These are phyloP conservation scores for Lepas anatifera DNA, from an alignment of 2,888 invertebrate species.

Conservation along the genomic window DNA sequence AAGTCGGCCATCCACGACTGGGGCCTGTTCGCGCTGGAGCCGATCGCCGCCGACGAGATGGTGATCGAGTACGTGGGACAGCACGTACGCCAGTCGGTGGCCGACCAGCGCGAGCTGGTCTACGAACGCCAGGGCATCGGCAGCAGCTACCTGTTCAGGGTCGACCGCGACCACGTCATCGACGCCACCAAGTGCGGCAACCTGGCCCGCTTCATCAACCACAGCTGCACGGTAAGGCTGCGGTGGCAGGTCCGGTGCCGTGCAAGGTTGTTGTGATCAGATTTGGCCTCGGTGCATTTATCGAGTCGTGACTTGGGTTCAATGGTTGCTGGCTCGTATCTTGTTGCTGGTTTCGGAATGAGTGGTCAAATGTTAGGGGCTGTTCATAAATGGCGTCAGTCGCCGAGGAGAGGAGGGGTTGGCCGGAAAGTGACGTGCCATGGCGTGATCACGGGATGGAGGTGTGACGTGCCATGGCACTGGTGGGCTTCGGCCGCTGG, in stretches of 20 bases:
- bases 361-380: too few relatives aligned
- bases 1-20: slow-evolving; percentile 98
- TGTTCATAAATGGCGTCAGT: too few relatives aligned
- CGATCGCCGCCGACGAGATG: slow-evolving; percentile 99
- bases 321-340: too few relatives aligned
- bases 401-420: neutral
- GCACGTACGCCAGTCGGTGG: slow-evolving; percentile 81
- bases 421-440: too few relatives aligned
- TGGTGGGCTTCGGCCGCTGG: too few relatives aligned
- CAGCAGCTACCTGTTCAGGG: slow-evolving; percentile 93
- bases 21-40: slow-evolving; percentile 97
- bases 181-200: slow-evolving; percentile 99
- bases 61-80: slow-evolving; percentile 99
- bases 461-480: too few relatives aligned
- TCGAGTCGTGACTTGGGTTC: too few relatives aligned
- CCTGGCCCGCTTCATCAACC: slow-evolving; percentile 95
- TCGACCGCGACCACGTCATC: slow-evolving; percentile 94
- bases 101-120: slow-evolving; percentile 86
- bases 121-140: slow-evolving; percentile 97
- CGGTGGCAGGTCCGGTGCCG: slow-evolving; percentile 1
- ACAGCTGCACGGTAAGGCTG: slow-evolving; percentile 92
- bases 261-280: too few relatives aligned
- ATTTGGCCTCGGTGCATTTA: too few relatives aligned
- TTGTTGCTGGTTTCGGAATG: too few relatives aligned
- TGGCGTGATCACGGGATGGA: too few relatives aligned